Base-by-base conservation (phyloP, 1,140 invertebrate species). In the Acromyrmex heyeri region DNA sequence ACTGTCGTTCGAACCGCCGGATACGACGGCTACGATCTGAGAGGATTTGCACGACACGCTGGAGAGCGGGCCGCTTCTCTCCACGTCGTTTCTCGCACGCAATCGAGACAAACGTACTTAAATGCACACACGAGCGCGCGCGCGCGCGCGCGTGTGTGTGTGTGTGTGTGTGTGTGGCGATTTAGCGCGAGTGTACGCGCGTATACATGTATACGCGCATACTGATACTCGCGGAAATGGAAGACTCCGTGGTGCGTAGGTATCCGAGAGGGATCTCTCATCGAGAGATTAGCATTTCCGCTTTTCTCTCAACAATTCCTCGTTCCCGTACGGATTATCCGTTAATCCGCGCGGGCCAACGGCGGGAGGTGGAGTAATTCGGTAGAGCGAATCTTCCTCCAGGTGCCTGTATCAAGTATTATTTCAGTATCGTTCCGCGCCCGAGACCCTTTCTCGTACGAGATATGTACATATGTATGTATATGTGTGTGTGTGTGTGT, bases 231-330 rank as follows among this genome's bases (percentile, higher is more conserved):
- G 75, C 59, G 88, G 77, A 89, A 88, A 89, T 89, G 87, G 88
- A 89, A 89, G 88, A 89, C 87, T 89, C 65, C 67, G 69, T 59
- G 59, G 88, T 91, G 88, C 90, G 88, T 92, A 91, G 90, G 85
- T 91, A 91, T 91, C 89, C 93, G 92, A 82, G 79, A 75, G 92
- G 93, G 92, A 95, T 95, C 92, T 95, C 93, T 93, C 94, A 95
- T 95, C 93, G 93, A 93, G 94, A 94, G 94, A 95, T 95, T 95
- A 95, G 94, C 93, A 94, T 94, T 95, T 95, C 92, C 91, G 93
- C 95, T 95, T 94, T 95, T 95, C 93, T 94, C 95, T 94, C 94
- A 94, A 94, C 94, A 94, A 94, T 95, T 95, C 89, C 93, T 93
- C 94, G 93, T 95, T 95, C 92, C 91, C 92, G 90, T 93, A 92